phyloP scores from a whole-genome alignment of 2,888 invertebrate genomes.

The Campaea margaritaria region DNA sequence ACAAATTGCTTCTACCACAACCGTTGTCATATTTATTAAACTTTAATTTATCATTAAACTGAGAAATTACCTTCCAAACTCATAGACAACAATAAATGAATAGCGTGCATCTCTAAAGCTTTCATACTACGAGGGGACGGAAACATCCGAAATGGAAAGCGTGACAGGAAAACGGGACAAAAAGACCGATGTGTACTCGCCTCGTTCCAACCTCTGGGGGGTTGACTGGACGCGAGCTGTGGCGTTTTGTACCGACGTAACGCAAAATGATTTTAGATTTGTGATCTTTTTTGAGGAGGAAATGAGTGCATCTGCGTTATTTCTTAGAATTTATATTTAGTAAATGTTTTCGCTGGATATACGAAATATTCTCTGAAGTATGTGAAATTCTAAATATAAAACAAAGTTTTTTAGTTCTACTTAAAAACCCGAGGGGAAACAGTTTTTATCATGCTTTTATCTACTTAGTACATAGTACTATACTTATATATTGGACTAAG shows the following conservation, averaged over 20 bases:
- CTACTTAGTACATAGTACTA: not conserved
- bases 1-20: too few species aligned
- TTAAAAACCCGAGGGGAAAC: too few species aligned
- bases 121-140: constrained; percentile 51
- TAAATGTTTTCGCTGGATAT: not conserved
- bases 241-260: constrained; percentile 41
- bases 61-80: not conserved
- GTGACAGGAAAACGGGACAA: constrained; percentile 73
- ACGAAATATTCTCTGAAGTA: not conserved
- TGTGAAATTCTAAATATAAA: too few species aligned
- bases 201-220: constrained; percentile 61
- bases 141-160: constrained; percentile 69
- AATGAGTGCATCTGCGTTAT: constrained; percentile 32
- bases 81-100: constrained; percentile 13
- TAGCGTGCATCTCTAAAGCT: constrained; percentile 27
- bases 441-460: not conserved
- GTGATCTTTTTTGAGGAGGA: constrained; percentile 32
- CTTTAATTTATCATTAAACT: too few species aligned
- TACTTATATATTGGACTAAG: not conserved
- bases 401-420: too few species aligned
- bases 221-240: constrained; percentile 48
- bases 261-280: constrained; percentile 38
- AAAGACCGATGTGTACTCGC: constrained; percentile 66
- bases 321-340: constrained; percentile 25
- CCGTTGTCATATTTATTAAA: too few species aligned